These are phyloP conservation scores for Cryptus armator DNA, from an alignment of 2,888 invertebrate genomes.

Conservation along the genomic window DNA sequence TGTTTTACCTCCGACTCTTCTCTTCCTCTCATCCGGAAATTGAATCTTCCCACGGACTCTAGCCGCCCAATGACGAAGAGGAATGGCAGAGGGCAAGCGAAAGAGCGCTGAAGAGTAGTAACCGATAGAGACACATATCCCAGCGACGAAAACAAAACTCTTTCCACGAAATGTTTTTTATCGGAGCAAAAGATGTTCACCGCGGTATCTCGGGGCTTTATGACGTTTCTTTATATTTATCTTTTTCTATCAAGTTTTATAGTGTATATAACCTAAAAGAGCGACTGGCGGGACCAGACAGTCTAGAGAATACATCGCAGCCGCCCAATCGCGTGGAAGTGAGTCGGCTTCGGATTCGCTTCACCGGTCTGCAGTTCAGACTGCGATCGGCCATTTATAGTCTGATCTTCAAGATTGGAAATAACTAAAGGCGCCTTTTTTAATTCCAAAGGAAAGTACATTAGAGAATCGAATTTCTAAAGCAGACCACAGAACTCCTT, in stretches of 20 bases:
- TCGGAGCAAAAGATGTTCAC: slow-evolving; percentile 24
- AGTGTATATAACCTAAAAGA: background rate
- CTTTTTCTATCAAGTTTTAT: slow-evolving; percentile 17
- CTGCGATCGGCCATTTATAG: background rate
- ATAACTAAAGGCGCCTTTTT: background rate
- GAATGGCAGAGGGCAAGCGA: slow-evolving; percentile 13
- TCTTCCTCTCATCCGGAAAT: slow-evolving; percentile 62
- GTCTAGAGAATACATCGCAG: background rate
- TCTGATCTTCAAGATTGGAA: background rate
- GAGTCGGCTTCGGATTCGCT: background rate
- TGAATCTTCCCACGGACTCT: slow-evolving; percentile 59
- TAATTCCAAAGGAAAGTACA: background rate
- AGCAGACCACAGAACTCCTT: background rate
- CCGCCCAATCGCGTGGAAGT: background rate
- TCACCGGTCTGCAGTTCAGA: background rate
- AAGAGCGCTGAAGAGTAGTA: slow-evolving; percentile 18
- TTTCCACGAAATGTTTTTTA: slow-evolving; percentile 9
- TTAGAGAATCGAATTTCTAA: background rate
- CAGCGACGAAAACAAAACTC: slow-evolving; percentile 49
- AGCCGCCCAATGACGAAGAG: slow-evolving; percentile 33
- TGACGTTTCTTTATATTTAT: slow-evolving; percentile 34
- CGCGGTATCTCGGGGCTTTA: slow-evolving; percentile 17
- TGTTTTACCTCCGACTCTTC: slow-evolving; percentile 31
- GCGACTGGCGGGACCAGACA: background rate
- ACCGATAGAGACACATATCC: slow-evolving; percentile 8